Evolutionary conservation across 53 echinoderm and acorn worm genomes (phyloP).

Genomic region (Astropecten irregularis): DNA sequence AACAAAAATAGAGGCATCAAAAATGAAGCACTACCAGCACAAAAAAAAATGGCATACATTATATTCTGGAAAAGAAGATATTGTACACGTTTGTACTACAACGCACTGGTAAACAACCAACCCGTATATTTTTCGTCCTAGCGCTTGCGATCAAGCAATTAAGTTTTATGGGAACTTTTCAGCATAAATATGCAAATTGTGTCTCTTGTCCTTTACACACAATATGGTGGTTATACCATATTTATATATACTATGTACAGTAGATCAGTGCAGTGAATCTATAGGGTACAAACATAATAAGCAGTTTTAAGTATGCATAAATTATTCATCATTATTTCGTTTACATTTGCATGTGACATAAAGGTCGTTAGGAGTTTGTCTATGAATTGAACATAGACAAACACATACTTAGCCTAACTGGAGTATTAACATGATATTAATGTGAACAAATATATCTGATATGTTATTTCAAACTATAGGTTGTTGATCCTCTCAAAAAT

Average conservation of each 20-base stretch:
- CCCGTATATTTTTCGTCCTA: neutral
- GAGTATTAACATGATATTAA: too few relatives aligned
- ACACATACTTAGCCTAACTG: too few relatives aligned
- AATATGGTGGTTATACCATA: conserved; percentile 18
- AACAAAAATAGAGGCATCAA: conserved; percentile 10
- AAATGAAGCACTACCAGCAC: conserved; percentile 18
- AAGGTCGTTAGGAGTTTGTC: too few relatives aligned
- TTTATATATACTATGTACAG: neutral
- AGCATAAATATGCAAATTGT: conserved; percentile 28
- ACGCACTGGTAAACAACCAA: conserved; percentile 9
- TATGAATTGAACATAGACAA: too few relatives aligned
- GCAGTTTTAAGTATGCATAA: neutral
- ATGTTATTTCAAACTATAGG: too few relatives aligned
- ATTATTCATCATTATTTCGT: neutral
- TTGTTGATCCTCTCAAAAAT: too few relatives aligned
- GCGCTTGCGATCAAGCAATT: neutral
- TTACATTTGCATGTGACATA: neutral
- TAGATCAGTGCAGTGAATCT: neutral
- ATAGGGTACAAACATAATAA: too few relatives aligned
- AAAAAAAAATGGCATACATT: conserved; percentile 8
- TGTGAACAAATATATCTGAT: too few relatives aligned
- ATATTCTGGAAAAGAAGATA: neutral
- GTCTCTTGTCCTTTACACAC: neutral
- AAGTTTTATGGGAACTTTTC: conserved; percentile 33
- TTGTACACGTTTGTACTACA: neutral